These are phyloP conservation scores for Myrmecobius fasciatus DNA, from an alignment of 2,113 vertebrate species.

Conservation along the genomic window DNA sequence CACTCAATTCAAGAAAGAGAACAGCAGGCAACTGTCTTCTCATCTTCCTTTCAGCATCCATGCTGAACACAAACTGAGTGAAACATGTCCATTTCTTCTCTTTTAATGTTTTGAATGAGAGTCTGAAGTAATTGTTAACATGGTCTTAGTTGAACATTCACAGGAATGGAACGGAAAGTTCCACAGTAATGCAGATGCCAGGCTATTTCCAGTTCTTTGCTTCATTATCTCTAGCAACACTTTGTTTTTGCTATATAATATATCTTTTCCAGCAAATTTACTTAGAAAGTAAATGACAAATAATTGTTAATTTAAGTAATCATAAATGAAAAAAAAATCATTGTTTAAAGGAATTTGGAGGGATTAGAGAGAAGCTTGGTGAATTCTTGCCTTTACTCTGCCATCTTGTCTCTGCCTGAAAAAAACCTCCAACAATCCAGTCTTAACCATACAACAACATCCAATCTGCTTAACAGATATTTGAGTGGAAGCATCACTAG, in stretches of 20 bases:
- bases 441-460: background rate
- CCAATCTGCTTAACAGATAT: background rate
- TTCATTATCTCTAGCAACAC: background rate
- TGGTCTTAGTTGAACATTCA: background rate
- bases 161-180: background rate
- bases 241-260: background rate
- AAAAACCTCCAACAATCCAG: too few species aligned
- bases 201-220: background rate
- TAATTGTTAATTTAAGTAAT: background rate
- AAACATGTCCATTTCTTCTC: background rate
- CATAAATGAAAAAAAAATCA: background rate
- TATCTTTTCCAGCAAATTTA: background rate
- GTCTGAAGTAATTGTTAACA: background rate
- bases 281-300: background rate
- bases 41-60: background rate
- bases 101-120: background rate
- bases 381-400: too few species aligned
- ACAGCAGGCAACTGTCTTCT: background rate
- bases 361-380: too few species aligned
- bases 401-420: too few species aligned
- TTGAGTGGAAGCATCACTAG: background rate
- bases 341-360: too few species aligned
- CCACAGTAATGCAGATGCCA: background rate
- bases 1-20: conserved; percentile 10
- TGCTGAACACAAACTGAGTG: background rate